These are phyloP conservation scores for Gymnobelideus leadbeateri DNA, from an alignment of 2,113 vertebrate species.

Conservation along the genomic window DNA sequence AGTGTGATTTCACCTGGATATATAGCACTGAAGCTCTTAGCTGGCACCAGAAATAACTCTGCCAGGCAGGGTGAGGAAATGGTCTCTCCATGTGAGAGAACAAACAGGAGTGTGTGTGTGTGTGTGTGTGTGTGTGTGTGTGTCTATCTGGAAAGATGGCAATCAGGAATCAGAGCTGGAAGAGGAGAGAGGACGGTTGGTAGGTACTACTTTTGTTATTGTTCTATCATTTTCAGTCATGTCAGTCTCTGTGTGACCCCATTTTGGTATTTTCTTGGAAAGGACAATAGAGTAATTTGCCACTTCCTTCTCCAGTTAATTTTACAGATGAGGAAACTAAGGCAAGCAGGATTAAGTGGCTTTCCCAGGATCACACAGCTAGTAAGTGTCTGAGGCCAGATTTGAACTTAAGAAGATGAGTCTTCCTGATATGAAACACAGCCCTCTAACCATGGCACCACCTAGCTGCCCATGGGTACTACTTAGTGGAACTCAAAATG, in stretches of 20 bases:
- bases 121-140: background rate
- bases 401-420: no score
- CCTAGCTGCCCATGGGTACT: background rate
- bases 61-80: background rate
- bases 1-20: constrained; percentile 24
- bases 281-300: background rate
- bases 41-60: background rate
- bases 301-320: background rate
- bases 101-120: background rate
- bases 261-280: background rate
- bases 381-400: no score
- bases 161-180: background rate
- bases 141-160: background rate
- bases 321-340: background rate
- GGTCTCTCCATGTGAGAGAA: background rate
- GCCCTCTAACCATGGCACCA: no score
- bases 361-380: background rate
- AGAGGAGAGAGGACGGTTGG: background rate
- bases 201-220: background rate
- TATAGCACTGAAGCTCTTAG: background rate
- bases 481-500: background rate
- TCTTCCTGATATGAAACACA: no score
- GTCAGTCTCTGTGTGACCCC: background rate
- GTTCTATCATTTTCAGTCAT: background rate
- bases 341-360: background rate